A percentile compares a stretch with the other conserved stretches of the same genome.
These are phyloP conservation scores for Entomyzon cyanotis DNA, from an alignment of 2,113 vertebrate species.

Conservation along the genomic window DNA sequence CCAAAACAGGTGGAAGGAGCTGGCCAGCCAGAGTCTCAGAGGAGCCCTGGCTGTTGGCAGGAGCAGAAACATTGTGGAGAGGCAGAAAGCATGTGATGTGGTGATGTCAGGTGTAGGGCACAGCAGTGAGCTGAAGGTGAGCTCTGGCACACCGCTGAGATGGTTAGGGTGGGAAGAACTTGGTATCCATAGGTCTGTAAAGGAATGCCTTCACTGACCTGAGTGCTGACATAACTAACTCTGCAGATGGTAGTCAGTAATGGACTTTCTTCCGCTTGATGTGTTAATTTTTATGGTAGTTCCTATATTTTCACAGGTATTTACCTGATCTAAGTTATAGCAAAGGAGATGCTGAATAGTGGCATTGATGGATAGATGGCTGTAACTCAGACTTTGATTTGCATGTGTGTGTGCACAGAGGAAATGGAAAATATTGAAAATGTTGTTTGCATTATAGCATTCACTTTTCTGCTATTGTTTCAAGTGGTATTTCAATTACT, in stretches of 20 bases:
- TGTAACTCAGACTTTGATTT: not conserved
- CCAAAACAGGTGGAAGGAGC: not conserved
- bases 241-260: not conserved
- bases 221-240: not conserved
- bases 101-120: no score
- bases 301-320: not conserved
- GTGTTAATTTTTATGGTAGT: not conserved
- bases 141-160: not conserved
- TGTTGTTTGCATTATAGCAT: not conserved
- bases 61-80: not conserved
- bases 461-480: not conserved
- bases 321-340: not conserved
- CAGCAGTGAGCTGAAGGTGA: not conserved
- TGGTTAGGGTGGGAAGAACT: not conserved
- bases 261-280: not conserved
- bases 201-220: not conserved
- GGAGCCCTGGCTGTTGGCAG: not conserved
- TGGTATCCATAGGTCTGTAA: not conserved
- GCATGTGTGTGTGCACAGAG: not conserved
- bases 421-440: not conserved
- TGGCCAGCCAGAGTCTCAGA: not conserved
- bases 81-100: not conserved
- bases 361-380: not conserved
- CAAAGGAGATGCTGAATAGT: not conserved
- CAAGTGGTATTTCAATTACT: not conserved